Percentiles rank a stretch among this genome's conserved stretches.
Conservation (phyloP, 1,140 invertebrate genomes). For the Onthophagus taurus region DNA sequence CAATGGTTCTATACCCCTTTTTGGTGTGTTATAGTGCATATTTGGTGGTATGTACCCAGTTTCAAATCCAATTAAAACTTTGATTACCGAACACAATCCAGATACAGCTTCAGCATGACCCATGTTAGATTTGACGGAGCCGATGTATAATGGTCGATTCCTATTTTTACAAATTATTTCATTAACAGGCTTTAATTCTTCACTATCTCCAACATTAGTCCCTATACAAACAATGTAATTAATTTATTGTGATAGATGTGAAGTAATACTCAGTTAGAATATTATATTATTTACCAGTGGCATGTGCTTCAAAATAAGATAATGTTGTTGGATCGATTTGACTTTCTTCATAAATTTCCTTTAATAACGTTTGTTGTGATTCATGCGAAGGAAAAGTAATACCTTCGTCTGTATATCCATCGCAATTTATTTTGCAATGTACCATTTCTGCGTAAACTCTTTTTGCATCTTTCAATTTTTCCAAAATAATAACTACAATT, state of each 20-base stretch:
- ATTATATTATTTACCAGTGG: conserved; percentile 52
- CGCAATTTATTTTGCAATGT: conserved; percentile 64
- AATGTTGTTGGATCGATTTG: conserved; percentile 59
- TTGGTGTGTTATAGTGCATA: conserved; percentile 63
- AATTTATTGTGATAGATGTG: not conserved
- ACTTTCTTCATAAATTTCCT: conserved; percentile 82
- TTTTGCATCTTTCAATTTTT: conserved; percentile 69
- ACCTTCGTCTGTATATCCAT: conserved; percentile 66
- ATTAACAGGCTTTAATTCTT: conserved; percentile 80
- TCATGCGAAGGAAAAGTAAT: conserved; percentile 86
- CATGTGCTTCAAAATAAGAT: conserved; percentile 85
- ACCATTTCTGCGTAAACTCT: conserved; percentile 55
- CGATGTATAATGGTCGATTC: conserved; percentile 63
- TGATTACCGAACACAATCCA: conserved; percentile 74
- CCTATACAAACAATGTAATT: conserved; percentile 35
- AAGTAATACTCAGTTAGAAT: not conserved
- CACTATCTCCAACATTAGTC: conserved; percentile 71
- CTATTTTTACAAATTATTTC: conserved; percentile 65
- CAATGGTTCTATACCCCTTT: conserved; percentile 63
- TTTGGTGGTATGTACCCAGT: conserved; percentile 67
- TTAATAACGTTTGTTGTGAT: conserved; percentile 67
- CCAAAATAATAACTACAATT: conserved; percentile 69
- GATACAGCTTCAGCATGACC: conserved; percentile 88
- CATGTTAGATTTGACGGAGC: conserved; percentile 88
- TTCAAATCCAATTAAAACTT: conserved; percentile 67